A percentile compares a stretch with the other conserved stretches of the same genome.
phyloP scores from a whole-genome alignment of 2,113 vertebrate species.

The Dicaeum eximium region DNA sequence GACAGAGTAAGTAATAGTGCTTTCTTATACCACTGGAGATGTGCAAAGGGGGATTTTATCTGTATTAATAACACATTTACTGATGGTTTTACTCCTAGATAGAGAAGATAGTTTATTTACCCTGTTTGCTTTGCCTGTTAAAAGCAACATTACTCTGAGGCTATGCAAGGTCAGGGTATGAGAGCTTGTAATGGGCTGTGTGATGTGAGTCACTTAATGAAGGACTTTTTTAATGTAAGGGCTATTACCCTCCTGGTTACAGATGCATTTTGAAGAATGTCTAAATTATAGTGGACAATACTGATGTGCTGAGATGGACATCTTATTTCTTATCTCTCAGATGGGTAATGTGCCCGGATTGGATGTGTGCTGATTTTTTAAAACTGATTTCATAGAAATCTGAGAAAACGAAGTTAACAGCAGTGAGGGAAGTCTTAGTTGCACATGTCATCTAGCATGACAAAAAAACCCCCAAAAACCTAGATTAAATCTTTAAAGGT shows the following conservation, averaged over 20 bases:
- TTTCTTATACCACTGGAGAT: conserved; percentile 15
- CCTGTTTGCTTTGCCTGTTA: conserved; percentile 50
- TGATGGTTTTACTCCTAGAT: not conserved
- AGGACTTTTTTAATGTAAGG: conserved; percentile 59
- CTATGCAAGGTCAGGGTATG: not conserved
- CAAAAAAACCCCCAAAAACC: not conserved
- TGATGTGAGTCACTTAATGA: conserved; percentile 52
- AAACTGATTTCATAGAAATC: conserved; percentile 3
- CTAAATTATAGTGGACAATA: conserved; percentile 59
- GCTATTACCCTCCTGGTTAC: conserved; percentile 59
- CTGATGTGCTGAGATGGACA: conserved; percentile 30
- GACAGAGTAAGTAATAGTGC: not conserved
- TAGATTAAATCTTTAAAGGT: not conserved
- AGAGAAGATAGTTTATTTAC: conserved; percentile 34
- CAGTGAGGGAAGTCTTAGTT: not conserved
- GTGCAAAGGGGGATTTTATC: not conserved
- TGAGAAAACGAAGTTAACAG: not conserved
- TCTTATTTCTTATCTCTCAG: conserved; percentile 39
- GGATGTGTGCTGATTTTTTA: conserved; percentile 20
- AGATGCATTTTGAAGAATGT: conserved; percentile 66
- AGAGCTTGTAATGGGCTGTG: conserved; percentile 33
- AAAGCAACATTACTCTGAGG: conserved; percentile 24
- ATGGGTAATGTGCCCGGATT: conserved; percentile 5
- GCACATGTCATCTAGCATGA: not conserved
- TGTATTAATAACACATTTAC: conserved; percentile 36